Base-by-base conservation (phyloP, 2,888 invertebrate genomes). In the Nomada lathburiana region DNA sequence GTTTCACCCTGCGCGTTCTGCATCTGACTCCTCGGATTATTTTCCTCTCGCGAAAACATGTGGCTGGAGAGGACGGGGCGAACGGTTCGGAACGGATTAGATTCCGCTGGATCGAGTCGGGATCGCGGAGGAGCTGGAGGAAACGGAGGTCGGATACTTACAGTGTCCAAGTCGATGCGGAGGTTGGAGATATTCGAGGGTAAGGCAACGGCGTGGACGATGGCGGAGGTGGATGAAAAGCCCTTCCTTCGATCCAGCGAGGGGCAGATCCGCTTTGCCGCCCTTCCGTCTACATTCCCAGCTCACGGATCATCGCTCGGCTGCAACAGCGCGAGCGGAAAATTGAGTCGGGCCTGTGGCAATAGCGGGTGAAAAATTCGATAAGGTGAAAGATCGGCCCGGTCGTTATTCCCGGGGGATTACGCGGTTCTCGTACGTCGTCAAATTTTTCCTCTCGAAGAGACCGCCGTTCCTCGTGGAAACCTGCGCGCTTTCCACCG, bases 251-350 rank as follows among this genome's bases (percentile, higher is more conserved):
- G 87, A 89, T 86, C 76, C 87, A 84, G 87, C 88, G 88, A 86
- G 89, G 86, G 86, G 81, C 86, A 88, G 88, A 89, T 89, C 88
- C 86, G 87, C 86, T 86, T 63, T 86, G 84, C 85, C 86, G 86
- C 86, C 79, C 86, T 85, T 72, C 77, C 89, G 87, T 90, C 91
- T 93, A 92, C 91, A 92, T 92, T 90, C 90, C 90, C 89, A 80
- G 78, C 86, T 88, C 84, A 84, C 87, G 86, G 74, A 85, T 90
- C 92, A 92, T 91, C 89, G 86, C 83, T 85, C 76, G 86, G 86
- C 92, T 93, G 90, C 16, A 90, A 92, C 81, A 83, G 63, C 26
- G 69, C 63, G 68, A 78, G 75, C 68, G 63, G 64, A 71, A 82
- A 71, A 74, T 63, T 44, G 55, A 70, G 52, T 42, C n/a, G 20